Evolutionary conservation across 2,113 vertebrate genomes (phyloP).

Genomic region (Neomonachus schauinslandi): DNA sequence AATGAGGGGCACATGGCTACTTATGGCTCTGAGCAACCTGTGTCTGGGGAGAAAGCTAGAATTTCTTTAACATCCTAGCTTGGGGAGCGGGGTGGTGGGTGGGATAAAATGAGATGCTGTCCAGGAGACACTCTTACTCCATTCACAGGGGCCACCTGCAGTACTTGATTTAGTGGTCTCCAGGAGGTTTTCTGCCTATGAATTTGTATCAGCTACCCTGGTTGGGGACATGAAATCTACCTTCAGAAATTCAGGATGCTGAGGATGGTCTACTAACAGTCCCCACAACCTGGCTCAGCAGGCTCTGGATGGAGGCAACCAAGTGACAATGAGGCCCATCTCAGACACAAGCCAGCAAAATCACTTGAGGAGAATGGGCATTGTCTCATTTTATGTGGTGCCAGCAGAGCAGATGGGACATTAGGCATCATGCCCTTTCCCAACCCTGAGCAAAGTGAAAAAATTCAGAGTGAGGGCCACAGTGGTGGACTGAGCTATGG

Average conservation of each 20-base stretch:
- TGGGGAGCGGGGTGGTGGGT: accelerated
- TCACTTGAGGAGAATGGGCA: background rate
- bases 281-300: background rate
- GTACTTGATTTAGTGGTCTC: background rate
- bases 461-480: background rate
- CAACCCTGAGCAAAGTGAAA: accelerated
- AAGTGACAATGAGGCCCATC: background rate
- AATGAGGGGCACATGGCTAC: accelerated
- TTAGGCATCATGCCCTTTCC: background rate
- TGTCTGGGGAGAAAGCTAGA: background rate
- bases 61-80: background rate
- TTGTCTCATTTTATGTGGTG: background rate
- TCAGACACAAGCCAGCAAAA: background rate
- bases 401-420: background rate
- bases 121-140: too few species aligned
- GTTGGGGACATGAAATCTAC: background rate
- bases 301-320: background rate
- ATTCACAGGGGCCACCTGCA: background rate
- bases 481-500: background rate
- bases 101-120: background rate
- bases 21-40: background rate
- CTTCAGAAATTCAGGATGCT: background rate
- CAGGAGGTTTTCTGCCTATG: background rate
- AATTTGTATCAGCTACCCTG: background rate
- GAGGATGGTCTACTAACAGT: background rate